Conservation (phyloP, 2,888 invertebrate species). For the Melanchra persicariae region DNA sequence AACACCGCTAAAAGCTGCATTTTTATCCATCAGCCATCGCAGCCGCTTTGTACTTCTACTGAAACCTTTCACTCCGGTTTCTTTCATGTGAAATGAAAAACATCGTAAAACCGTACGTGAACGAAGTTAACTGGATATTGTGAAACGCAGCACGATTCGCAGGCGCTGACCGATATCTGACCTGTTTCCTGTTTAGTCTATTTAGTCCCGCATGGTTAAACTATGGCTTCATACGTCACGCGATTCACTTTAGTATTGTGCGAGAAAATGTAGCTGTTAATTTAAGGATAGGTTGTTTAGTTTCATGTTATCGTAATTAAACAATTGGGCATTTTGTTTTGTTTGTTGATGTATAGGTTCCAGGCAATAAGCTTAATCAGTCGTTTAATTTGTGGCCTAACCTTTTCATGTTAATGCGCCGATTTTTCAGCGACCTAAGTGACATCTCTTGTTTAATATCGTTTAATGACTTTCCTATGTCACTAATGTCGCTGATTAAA, state of each 20-base stretch:
- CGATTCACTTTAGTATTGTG: slow-evolving; percentile 49
- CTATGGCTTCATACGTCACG: slow-evolving; percentile 66
- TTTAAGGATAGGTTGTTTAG: not conserved
- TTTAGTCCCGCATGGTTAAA: slow-evolving; percentile 36
- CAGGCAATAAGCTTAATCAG: too few species aligned
- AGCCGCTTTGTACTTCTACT: slow-evolving; percentile 37
- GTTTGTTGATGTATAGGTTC: too few species aligned
- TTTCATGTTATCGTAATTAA: slow-evolving; percentile 1
- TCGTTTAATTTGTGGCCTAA: too few species aligned
- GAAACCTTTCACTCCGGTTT: slow-evolving; percentile 31
- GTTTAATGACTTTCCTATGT: too few species aligned
- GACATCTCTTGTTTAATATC: too few species aligned
- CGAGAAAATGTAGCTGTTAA: slow-evolving; percentile 2
- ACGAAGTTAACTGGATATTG: slow-evolving; percentile 51
- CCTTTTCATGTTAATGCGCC: too few species aligned
- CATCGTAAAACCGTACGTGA: slow-evolving; percentile 41
- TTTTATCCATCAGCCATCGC: slow-evolving; percentile 16
- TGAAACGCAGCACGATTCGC: slow-evolving; percentile 45
- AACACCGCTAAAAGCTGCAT: slow-evolving; percentile 18
- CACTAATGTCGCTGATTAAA: too few species aligned
- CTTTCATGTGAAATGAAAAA: slow-evolving; percentile 51
- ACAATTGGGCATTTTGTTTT: too few species aligned
- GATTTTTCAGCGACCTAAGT: too few species aligned
- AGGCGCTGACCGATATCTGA: slow-evolving; percentile 65
- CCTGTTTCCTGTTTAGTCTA: slow-evolving; percentile 56